Evolutionary conservation across 2,888 invertebrate genomes (phyloP), one percentile per base, ranked within the genome.

Genomic region (Dicranocentrus wangi): DNA sequence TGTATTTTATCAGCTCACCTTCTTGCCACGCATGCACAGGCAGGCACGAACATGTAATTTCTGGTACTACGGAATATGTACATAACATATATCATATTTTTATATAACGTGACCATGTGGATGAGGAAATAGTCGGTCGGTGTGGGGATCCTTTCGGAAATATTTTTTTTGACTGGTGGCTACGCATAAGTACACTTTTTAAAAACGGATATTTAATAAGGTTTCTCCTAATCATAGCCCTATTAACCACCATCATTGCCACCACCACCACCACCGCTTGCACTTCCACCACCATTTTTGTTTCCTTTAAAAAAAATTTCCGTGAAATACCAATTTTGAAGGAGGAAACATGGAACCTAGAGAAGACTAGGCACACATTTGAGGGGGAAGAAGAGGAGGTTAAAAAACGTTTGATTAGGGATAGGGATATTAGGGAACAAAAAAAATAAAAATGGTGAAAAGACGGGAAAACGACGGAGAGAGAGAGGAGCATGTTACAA

Each of bases 401-500:
- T n/a, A n/a, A n/a, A n/a, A 61, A 32, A 25, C 15, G 28, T 65
- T 66, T 42, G 65, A 66, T 58, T 39, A 66, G n/a, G n/a, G n/a
- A n/a, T 15, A 28, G 42, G 17, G 66, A 65, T 79, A 58, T 58
- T 66, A 55, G 58, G 58, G 72, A 77, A 60, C 3, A 76, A 55
- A 58, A 63, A 78, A 63, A 43, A 77, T 71, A 61, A 80, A 80
- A 80, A 73, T 60, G 17, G 55, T 69, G 53, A 65, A 71, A 76
- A 66, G 53, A 53, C 32, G 53, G 80, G 66, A 63, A 65, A n/a
- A n/a, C n/a, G n/a, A n/a, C n/a, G n/a, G n/a, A n/a, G n/a, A n/a
- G n/a, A n/a, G n/a, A n/a, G n/a, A 68, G 32, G 25, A 82, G 78
- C 84, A 82, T 83, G 85, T 83, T 81, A 79, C 73, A 83, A 81